These are phyloP conservation scores for Galemys pyrenaicus DNA, from an alignment of 2,113 vertebrate genomes.

Conservation along the genomic window DNA sequence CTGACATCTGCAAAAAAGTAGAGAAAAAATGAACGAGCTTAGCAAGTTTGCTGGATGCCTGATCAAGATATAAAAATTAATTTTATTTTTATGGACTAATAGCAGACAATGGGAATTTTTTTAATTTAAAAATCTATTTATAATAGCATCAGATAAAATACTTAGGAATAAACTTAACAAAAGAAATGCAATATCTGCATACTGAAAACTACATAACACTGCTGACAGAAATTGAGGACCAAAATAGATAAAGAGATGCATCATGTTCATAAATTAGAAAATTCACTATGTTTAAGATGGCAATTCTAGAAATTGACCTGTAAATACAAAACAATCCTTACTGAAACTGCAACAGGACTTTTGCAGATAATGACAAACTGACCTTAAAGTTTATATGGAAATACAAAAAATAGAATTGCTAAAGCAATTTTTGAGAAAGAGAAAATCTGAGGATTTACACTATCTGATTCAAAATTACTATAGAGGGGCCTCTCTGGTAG, in stretches of 20 bases:
- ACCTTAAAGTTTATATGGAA: neutral
- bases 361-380: constrained; percentile 25
- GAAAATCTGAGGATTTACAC: neutral
- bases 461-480: constrained; percentile 12
- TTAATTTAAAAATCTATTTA: neutral
- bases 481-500: too few relatives aligned
- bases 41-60: neutral
- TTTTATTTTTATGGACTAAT: neutral
- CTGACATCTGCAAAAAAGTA: neutral
- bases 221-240: neutral
- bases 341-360: neutral
- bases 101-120: neutral
- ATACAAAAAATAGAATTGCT: neutral
- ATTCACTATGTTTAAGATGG: neutral
- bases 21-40: constrained; percentile 34
- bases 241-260: neutral
- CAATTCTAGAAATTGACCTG: neutral
- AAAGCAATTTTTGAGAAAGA: constrained; percentile 9
- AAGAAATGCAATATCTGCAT: neutral
- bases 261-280: neutral
- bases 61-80: constrained; percentile 5
- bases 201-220: neutral
- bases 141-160: neutral
- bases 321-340: constrained; percentile 15
- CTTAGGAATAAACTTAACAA: constrained; percentile 32